These are phyloP conservation scores for Chalcis sispes DNA, from an alignment of 2,888 invertebrate genomes.

Conservation along the genomic window DNA sequence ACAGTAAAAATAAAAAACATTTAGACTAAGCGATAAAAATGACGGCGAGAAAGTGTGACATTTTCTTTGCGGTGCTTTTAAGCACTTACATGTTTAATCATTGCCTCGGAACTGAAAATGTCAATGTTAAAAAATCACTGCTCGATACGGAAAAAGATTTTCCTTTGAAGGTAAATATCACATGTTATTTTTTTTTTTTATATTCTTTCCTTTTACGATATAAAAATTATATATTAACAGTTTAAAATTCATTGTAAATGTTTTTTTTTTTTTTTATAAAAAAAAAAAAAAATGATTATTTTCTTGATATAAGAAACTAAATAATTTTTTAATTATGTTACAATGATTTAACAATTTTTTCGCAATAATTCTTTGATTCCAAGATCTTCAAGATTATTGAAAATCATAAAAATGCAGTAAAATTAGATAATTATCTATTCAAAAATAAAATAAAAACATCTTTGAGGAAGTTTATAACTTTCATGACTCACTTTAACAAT, in stretches of 20 bases:
- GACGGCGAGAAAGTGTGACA: conserved; percentile 6
- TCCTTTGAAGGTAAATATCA: conserved; percentile 17
- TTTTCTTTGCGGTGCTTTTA: conserved; percentile 34
- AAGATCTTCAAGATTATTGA: background rate
- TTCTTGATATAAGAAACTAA: background rate
- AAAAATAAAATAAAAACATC: background rate
- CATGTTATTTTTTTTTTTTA: background rate
- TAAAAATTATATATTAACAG: background rate
- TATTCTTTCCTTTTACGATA: no score
- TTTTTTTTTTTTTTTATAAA: no score
- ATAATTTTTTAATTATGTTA: background rate
- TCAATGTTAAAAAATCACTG: background rate
- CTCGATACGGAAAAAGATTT: conserved; percentile 16
- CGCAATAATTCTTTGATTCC: background rate
- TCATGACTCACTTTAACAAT: conserved; percentile 7
- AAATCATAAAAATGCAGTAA: conserved; percentile 28
- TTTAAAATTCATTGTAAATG: background rate
- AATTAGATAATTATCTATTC: conserved; percentile 5
- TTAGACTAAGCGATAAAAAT: background rate
- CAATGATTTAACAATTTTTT: background rate
- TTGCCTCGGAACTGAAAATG: conserved; percentile 16
- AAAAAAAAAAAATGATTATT: background rate
- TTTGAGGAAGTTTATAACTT: conserved; percentile 22
- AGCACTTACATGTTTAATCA: background rate
- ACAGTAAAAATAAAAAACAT: background rate